A percentile compares a stretch with the other conserved stretches of the same genome.
phyloP scores from a whole-genome alignment of 2,113 vertebrate species.

The Vanacampus margaritifer region DNA sequence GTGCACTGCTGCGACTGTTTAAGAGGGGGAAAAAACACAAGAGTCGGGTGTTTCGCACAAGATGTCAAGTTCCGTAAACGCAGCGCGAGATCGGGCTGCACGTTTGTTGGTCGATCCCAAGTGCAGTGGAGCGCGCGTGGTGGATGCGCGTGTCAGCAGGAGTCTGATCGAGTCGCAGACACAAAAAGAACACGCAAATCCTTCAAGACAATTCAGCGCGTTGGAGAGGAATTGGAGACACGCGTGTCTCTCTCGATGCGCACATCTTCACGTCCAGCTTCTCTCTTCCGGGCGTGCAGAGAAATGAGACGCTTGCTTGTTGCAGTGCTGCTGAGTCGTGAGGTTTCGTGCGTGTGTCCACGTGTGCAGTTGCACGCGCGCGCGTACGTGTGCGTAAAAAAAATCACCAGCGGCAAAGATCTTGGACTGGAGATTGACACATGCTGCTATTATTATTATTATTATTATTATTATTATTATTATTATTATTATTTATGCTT shows the following conservation, averaged over 20 bases:
- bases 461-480: too few relatives aligned
- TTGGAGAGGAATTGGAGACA: conserved; percentile 25
- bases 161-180: neutral
- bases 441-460: too few relatives aligned
- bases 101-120: conserved; percentile 13
- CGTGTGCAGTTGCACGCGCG: neutral
- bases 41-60: conserved; percentile 18
- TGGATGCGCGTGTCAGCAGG: conserved; percentile 11
- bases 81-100: conserved; percentile 21
- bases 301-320: conserved; percentile 11
- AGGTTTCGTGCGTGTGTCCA: conserved; percentile 22
- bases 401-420: too few relatives aligned
- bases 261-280: conserved; percentile 8
- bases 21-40: conserved; percentile 4
- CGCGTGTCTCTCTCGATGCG: conserved; percentile 3
- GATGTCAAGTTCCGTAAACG: conserved; percentile 17
- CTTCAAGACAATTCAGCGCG: conserved; percentile 31
- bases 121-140: conserved; percentile 27
- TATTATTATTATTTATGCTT: too few relatives aligned
- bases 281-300: neutral
- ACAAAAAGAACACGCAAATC: conserved; percentile 16
- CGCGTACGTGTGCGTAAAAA: neutral
- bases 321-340: conserved; percentile 41
- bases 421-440: too few relatives aligned
- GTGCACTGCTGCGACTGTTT: neutral